phyloP scores from a whole-genome alignment of 2,888 invertebrate genomes.

The Mythimna impura region DNA sequence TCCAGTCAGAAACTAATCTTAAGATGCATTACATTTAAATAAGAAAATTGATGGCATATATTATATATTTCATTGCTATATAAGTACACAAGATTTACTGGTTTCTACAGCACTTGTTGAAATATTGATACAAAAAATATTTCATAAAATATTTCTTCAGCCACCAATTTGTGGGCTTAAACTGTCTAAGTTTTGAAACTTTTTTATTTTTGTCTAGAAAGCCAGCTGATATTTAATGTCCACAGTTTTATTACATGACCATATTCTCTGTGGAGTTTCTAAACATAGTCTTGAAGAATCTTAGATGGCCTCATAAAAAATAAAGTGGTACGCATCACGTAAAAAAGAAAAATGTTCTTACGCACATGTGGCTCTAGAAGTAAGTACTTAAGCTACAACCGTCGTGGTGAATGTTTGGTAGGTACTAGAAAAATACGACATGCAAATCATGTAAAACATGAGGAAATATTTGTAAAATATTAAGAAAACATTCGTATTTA shows the following conservation, averaged over 20 bases:
- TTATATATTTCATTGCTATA: neutral
- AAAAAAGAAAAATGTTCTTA: conserved; percentile 29
- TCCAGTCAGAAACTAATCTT: neutral
- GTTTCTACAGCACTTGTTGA: neutral
- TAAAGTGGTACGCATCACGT: conserved; percentile 34
- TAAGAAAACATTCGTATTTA: neutral
- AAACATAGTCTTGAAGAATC: conserved; percentile 25
- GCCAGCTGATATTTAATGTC: conserved; percentile 4
- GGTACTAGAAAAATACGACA: conserved; percentile 20
- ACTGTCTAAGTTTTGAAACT: conserved; percentile 5
- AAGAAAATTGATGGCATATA: neutral
- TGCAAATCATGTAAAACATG: neutral
- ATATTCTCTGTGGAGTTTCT: neutral
- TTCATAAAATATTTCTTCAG: neutral
- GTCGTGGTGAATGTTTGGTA: conserved; percentile 11
- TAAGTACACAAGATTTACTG: neutral
- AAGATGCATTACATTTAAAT: neutral
- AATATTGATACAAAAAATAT: neutral
- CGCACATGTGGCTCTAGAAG: neutral
- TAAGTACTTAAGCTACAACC: conserved; percentile 13
- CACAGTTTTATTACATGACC: conserved; percentile 24
- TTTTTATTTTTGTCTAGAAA: conserved; percentile 1
- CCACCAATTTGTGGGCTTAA: conserved; percentile 14
- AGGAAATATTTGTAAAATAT: neutral
- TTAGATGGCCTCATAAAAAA: conserved; percentile 32